These are phyloP conservation scores for Helostoma temminkii DNA, from an alignment of 2,797 vertebrate genomes.

Conservation along the genomic window DNA sequence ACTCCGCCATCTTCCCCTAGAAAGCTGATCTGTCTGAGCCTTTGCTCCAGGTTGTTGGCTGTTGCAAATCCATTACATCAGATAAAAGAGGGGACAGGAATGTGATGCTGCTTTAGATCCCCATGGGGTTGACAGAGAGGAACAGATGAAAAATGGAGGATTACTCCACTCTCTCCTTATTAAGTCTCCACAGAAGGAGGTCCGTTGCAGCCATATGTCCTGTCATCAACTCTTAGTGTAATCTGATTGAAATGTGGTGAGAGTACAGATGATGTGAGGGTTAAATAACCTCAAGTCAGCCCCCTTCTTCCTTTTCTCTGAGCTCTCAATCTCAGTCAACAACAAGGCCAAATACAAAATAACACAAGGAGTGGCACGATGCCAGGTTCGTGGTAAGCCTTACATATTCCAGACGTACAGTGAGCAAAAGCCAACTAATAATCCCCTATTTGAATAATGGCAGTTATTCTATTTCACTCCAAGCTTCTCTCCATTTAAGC, in stretches of 20 bases:
- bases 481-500: slow-evolving; percentile 68
- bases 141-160: slow-evolving; percentile 70
- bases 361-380: slow-evolving; percentile 22
- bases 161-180: slow-evolving; percentile 76
- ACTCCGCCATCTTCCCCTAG: slow-evolving; percentile 45
- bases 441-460: slow-evolving; percentile 75
- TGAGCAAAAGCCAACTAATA: slow-evolving; percentile 71
- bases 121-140: slow-evolving; percentile 62
- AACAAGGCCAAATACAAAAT: slow-evolving; percentile 38
- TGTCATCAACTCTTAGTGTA: slow-evolving; percentile 65
- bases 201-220: slow-evolving; percentile 66
- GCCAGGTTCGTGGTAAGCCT: slow-evolving; percentile 47
- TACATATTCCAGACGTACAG: slow-evolving; percentile 41
- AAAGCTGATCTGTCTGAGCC: slow-evolving; percentile 66
- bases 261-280: slow-evolving; percentile 2
- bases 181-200: slow-evolving; percentile 69
- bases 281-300: slow-evolving; percentile 19
- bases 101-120: slow-evolving; percentile 68
- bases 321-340: slow-evolving; percentile 32
- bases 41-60: slow-evolving; percentile 74
- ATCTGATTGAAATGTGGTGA: slow-evolving; percentile 70
- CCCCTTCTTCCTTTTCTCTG: not conserved
- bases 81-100: slow-evolving; percentile 75
- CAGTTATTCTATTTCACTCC: slow-evolving; percentile 69
- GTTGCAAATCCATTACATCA: slow-evolving; percentile 84